Evolutionary conservation across 2,113 vertebrate species (phyloP).

Genomic region (Nicator chloris): DNA sequence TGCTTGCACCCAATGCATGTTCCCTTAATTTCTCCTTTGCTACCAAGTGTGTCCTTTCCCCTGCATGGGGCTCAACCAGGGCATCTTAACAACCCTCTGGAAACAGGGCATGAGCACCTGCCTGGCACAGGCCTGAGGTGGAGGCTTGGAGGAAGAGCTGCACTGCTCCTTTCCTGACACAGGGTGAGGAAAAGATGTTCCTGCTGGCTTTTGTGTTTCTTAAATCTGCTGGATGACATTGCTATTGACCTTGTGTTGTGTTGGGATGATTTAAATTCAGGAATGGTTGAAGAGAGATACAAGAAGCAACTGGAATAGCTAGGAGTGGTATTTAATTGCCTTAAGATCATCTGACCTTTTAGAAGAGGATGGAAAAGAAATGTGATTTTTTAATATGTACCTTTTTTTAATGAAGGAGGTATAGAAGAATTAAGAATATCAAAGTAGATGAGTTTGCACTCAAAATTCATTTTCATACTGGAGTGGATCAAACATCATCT

Average conservation of each 20-base stretch:
- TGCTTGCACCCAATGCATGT: neutral
- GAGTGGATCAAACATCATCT: neutral
- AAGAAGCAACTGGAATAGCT: neutral
- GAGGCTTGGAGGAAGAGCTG: neutral
- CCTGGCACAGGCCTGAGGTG: neutral
- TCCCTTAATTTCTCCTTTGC: neutral
- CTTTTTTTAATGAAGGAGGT: neutral
- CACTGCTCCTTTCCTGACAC: neutral
- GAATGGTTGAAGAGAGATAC: neutral
- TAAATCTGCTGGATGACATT: neutral
- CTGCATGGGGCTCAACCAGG: neutral
- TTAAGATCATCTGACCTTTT: neutral
- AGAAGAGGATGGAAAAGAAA: neutral
- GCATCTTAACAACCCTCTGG: neutral
- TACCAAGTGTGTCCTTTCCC: neutral
- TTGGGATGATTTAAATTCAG: neutral
- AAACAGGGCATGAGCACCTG: neutral
- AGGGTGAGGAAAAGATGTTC: neutral
- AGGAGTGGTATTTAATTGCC: neutral
- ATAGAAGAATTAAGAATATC: neutral
- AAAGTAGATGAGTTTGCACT: neutral
- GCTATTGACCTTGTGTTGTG: neutral
- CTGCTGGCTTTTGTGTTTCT: neutral
- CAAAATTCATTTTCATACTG: neutral
- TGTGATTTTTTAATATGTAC: neutral